Base-by-base conservation (phyloP, 2,797 vertebrate genomes). In the Leptoclinus maculatus region DNA sequence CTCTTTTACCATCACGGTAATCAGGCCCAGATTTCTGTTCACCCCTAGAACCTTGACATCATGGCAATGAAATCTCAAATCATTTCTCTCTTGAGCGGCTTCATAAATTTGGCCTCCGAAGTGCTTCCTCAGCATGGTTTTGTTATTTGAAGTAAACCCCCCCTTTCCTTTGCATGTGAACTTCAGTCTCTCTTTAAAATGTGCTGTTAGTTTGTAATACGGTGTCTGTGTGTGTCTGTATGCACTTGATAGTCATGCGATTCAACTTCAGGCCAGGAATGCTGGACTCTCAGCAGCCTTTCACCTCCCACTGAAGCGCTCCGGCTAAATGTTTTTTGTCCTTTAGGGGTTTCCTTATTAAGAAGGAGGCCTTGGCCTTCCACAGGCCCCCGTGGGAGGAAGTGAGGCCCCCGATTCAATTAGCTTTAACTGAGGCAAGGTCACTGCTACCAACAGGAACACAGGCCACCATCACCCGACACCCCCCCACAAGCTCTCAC, bases 361-460 rank as follows among this genome's bases (percentile, higher is more conserved):
- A 88, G 82, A 88, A 76, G 6, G 68, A 66, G 83, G 70, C 75
- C 83, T 82, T 66, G 66, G 74, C 66, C 79, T 70, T 69, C 82
- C 77, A 67, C 70, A 25, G 21, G 47, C 53, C 91, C 91, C 77
- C 78, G n/a, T 54, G 85, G 84, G 89, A 91, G 91, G 89, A 92
- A 92, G 78, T 82, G 80, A 86, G 82, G 75, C 77, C 86, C 70
- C 78, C 63, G 2, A 75, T 88, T 89, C 80, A 91, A 88, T 91
- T 89, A 83, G 79, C 70, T 90, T 79, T 77, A 80, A 90, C 83
- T 67, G 70, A 87, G 77, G 54, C 83, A 83, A 90, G 88, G 91
- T 93, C 92, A 91, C 54, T 80, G 83, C 88, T 83, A 79, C 88
- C 41, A 38, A 71, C 81, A 85, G 82, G 17, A 91, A 83, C 82